Percentiles rank a stretch among this genome's conserved stretches.
These are phyloP conservation scores for Hippopotamus amphibius DNA, from an alignment of 2,113 vertebrate genomes.

Conservation along the genomic window DNA sequence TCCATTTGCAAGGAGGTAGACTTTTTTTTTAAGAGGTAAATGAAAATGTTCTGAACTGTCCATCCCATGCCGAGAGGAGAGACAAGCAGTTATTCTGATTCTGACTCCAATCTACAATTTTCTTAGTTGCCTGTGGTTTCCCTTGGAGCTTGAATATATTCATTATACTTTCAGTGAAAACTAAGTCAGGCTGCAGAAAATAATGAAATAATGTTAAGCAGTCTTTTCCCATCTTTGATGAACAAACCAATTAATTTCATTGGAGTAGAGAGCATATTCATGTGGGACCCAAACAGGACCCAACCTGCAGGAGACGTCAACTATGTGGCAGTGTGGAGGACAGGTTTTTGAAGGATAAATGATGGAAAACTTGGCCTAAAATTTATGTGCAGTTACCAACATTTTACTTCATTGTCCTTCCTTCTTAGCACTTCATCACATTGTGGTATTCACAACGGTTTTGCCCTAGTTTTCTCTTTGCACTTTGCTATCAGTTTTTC, in stretches of 20 bases:
- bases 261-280: not conserved
- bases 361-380: not conserved
- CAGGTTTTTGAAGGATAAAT: not conserved
- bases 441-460: not conserved
- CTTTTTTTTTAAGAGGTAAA: conserved; percentile 45
- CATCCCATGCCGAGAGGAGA: conserved; percentile 13
- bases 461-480: not conserved
- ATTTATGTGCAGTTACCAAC: not conserved
- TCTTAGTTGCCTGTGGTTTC: conserved; percentile 12
- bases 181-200: conserved; percentile 46
- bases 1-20: not conserved
- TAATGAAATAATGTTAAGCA: conserved; percentile 22
- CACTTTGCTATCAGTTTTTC: not conserved
- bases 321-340: not conserved
- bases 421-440: not conserved
- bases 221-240: not conserved
- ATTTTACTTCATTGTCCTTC: not conserved
- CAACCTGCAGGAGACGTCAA: not conserved
- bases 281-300: not conserved
- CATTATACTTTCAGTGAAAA: conserved; percentile 47
- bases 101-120: conserved; percentile 54
- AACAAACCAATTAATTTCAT: not conserved
- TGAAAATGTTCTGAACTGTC: conserved; percentile 47
- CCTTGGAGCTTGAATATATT: conserved; percentile 65
- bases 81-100: conserved; percentile 16